Evolutionary conservation across 2,888 invertebrate species (phyloP).

Genomic region (Clepsis dumicolana): DNA sequence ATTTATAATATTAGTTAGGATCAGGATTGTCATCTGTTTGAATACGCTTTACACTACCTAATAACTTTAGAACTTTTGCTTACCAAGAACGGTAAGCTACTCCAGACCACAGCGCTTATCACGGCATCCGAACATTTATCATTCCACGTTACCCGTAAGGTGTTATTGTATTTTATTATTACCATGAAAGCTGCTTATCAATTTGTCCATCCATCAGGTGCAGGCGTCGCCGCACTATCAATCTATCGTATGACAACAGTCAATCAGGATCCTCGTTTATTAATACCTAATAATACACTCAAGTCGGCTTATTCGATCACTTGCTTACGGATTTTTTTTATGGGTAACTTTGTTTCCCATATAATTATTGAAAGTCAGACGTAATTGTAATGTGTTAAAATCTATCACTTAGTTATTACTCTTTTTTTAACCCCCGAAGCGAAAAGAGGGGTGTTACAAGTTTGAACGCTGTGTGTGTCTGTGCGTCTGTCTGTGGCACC

Average conservation of each 20-base stretch:
- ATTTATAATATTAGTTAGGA: too few species aligned
- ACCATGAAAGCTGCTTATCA: conserved; percentile 25
- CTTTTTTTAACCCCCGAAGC: too few species aligned
- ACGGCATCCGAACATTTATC: not conserved
- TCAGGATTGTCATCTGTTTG: not conserved
- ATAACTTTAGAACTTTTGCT: too few species aligned
- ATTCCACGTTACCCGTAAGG: not conserved
- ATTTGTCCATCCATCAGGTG: conserved; percentile 24
- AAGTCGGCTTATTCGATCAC: too few species aligned
- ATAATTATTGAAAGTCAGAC: too few species aligned
- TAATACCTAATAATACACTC: conserved; percentile 32
- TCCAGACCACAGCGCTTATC: not conserved
- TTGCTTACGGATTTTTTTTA: too few species aligned
- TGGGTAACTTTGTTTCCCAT: too few species aligned
- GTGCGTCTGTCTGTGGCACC: too few species aligned
- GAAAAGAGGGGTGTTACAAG: too few species aligned
- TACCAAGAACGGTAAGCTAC: not conserved
- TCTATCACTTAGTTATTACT: too few species aligned
- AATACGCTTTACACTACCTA: not conserved
- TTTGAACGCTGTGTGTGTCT: too few species aligned
- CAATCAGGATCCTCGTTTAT: conserved; percentile 23
- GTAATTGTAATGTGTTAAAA: too few species aligned
- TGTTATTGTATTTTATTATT: conserved; percentile 12
- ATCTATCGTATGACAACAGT: conserved; percentile 22
- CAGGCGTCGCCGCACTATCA: conserved; percentile 21